Percentiles rank a stretch among this genome's conserved stretches.
Evolutionary conservation across 2,888 invertebrate genomes (phyloP).

Genomic region (Tenthredo mesomela): DNA sequence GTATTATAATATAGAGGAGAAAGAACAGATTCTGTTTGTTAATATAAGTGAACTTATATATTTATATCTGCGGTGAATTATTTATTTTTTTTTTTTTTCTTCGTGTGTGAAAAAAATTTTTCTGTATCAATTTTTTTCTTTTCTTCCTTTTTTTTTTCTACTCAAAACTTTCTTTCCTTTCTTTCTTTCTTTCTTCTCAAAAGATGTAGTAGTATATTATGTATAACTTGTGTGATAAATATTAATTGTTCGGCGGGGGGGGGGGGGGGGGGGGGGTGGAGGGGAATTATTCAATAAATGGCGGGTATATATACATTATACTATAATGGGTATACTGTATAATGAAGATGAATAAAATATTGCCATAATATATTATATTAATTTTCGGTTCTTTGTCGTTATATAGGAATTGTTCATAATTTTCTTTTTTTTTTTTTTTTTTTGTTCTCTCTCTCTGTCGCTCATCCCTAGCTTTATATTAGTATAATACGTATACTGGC

Average conservation of each 20-base stretch:
- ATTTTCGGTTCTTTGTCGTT: neutral
- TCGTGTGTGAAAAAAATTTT: neutral
- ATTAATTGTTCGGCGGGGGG: neutral
- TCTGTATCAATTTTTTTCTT: neutral
- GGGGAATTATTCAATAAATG: neutral
- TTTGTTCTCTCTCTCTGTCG: neutral
- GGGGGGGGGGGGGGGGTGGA: no score
- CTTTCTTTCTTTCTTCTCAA: neutral
- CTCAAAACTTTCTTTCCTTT: neutral
- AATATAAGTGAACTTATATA: slow-evolving; percentile 11
- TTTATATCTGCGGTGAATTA: slow-evolving; percentile 37
- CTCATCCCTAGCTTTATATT: neutral
- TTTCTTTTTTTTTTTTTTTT: neutral
- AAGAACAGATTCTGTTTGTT: slow-evolving; percentile 23
- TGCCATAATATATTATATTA: neutral
- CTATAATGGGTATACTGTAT: neutral
- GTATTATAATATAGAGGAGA: neutral
- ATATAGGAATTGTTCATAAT: neutral
- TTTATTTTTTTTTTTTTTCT: slow-evolving; percentile 13
- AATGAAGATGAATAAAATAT: slow-evolving; percentile 18
- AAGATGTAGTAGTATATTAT: slow-evolving; percentile 4
- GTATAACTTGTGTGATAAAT: neutral
- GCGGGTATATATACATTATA: neutral
- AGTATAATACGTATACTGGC: slow-evolving; percentile 10
- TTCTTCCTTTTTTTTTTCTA: slow-evolving; percentile 25